Conservation (phyloP, 2,888 invertebrate genomes). For the Endomychus coccineus region DNA sequence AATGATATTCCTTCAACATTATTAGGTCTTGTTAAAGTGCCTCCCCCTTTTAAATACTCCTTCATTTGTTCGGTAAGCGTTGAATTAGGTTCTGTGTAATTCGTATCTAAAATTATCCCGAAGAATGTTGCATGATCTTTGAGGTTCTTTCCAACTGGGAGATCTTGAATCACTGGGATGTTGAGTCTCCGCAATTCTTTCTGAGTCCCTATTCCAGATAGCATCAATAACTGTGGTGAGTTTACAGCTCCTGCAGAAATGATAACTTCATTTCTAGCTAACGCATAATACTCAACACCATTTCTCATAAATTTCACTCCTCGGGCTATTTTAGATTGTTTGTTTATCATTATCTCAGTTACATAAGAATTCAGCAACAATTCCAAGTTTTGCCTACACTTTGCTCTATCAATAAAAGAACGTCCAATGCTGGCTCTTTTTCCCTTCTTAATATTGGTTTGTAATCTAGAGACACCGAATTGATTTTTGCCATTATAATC, state of each 20-base stretch:
- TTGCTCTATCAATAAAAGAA: constrained; percentile 67
- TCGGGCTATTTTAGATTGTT: constrained; percentile 53
- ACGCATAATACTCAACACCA: constrained; percentile 55
- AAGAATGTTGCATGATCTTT: constrained; percentile 28
- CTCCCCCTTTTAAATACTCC: constrained; percentile 23
- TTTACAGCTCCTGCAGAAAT: constrained; percentile 84
- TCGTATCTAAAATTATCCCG: constrained; percentile 19
- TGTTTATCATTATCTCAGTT: constrained; percentile 61
- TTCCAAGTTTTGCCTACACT: constrained; percentile 64
- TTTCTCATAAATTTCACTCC: constrained; percentile 69
- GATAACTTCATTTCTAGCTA: constrained; percentile 70
- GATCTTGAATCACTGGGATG: constrained; percentile 25
- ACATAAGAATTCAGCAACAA: constrained; percentile 68
- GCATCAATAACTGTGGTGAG: constrained; percentile 44
- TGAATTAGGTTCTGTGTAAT: constrained; percentile 11
- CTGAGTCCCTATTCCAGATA: constrained; percentile 31
- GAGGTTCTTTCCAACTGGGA: constrained; percentile 28
- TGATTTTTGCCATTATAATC: constrained; percentile 69
- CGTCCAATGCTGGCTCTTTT: constrained; percentile 74
- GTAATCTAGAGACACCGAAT: constrained; percentile 46
- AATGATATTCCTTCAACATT: constrained; percentile 10
- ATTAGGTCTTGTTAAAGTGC: constrained; percentile 19
- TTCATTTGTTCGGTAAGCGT: constrained; percentile 14
- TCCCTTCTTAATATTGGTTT: constrained; percentile 70
- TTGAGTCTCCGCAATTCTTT: constrained; percentile 20